Conservation (phyloP, 2,113 vertebrate genomes). For the Psettodes erumei region DNA sequence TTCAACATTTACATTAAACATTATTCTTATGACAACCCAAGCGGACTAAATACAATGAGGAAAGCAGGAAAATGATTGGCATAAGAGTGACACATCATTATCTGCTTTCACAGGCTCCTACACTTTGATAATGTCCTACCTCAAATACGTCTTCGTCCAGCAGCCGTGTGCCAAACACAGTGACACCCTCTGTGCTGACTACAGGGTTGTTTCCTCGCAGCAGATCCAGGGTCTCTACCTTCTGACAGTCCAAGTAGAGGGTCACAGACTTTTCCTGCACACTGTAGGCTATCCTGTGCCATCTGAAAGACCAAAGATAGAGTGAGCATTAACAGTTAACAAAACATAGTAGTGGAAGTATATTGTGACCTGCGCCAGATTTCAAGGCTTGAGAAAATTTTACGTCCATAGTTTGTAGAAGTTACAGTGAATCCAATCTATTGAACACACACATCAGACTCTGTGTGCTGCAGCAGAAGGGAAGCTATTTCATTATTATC, state of each 20-base stretch:
- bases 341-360: not conserved
- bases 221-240: conserved; percentile 78
- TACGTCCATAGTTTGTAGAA: not conserved
- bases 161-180: conserved; percentile 87
- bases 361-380: not conserved
- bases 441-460: not conserved
- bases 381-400: conserved; percentile 7
- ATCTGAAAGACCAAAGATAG: conserved; percentile 77
- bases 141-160: conserved; percentile 87
- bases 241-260: conserved; percentile 87
- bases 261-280: conserved; percentile 83
- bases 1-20: not conserved
- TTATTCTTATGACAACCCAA: not conserved
- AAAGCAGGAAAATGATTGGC: not conserved
- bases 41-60: not conserved
- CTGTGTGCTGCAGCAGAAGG: not conserved
- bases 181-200: conserved; percentile 87
- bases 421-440: conserved; percentile 2
- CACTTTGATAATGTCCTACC: conserved; percentile 75
- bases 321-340: conserved; percentile 2
- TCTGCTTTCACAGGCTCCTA: not conserved
- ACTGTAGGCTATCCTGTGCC: conserved; percentile 91
- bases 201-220: conserved; percentile 75
- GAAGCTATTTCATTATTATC: not conserved
- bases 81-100: not conserved